These are phyloP conservation scores for Sebastes nivosus DNA, from an alignment of 2,797 vertebrate species.

Conservation along the genomic window DNA sequence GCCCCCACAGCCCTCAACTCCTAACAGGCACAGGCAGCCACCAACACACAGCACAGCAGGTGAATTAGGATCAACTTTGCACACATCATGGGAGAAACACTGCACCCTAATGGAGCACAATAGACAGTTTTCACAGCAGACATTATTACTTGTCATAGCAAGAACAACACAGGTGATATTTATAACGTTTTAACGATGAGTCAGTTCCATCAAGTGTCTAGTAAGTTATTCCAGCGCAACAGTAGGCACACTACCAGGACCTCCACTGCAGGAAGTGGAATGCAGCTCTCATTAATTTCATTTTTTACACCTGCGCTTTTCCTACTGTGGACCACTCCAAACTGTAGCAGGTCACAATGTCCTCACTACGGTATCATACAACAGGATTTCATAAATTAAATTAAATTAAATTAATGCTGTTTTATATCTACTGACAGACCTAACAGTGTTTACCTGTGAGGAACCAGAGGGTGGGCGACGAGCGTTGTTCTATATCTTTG, in stretches of 20 bases:
- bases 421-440: not conserved
- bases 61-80: not conserved
- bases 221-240: not conserved
- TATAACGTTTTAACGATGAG: not conserved
- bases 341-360: too few relatives aligned
- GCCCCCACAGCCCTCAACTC: not conserved
- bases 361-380: too few relatives aligned
- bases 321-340: not conserved
- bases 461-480: not conserved
- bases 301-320: not conserved
- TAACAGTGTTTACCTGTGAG: not conserved
- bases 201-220: not conserved
- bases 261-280: not conserved
- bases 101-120: not conserved
- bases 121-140: not conserved
- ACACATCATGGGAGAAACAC: not conserved
- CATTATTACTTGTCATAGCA: not conserved
- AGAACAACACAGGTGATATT: not conserved
- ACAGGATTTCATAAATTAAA: too few relatives aligned
- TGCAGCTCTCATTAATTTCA: not conserved
- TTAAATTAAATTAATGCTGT: too few relatives aligned
- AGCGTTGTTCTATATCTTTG: too few relatives aligned
- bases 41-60: not conserved
- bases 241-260: not conserved
- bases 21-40: too few relatives aligned